Evolutionary conservation across 1,140 invertebrate species (phyloP).

Genomic region (Anastrepha obliqua): DNA sequence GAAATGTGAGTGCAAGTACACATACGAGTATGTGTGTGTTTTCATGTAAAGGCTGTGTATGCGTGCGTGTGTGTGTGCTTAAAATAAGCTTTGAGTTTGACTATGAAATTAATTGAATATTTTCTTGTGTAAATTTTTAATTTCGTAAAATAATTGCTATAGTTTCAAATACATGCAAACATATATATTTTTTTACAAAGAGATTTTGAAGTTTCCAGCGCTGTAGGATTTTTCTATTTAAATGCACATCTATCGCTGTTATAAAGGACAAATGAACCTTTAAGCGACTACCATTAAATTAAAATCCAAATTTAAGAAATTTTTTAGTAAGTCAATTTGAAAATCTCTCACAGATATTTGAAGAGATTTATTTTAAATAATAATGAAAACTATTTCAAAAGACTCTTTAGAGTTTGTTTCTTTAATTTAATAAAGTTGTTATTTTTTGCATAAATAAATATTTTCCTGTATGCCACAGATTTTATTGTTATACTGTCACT

Average conservation of each 20-base stretch:
- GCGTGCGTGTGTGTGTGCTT: background rate
- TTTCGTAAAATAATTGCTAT: constrained; percentile 36
- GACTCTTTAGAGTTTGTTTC: too few species aligned
- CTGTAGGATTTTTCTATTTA: background rate
- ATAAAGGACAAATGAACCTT: too few species aligned
- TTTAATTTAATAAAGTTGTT: too few species aligned
- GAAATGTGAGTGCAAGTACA: background rate
- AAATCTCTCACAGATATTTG: too few species aligned
- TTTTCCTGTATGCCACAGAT: too few species aligned
- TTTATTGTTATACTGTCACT: too few species aligned
- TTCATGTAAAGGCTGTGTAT: background rate
- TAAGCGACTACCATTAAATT: too few species aligned
- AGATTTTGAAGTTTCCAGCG: background rate
- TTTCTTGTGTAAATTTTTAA: constrained; percentile 43
- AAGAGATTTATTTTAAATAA: too few species aligned
- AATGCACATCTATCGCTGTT: background rate
- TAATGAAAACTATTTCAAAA: too few species aligned
- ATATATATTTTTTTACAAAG: background rate
- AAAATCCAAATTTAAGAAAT: too few species aligned
- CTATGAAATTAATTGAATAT: constrained; percentile 24
- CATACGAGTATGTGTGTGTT: background rate
- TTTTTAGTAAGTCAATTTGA: too few species aligned
- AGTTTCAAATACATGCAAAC: background rate
- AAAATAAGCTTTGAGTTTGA: constrained; percentile 30
- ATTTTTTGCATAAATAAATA: too few species aligned